A percentile compares a stretch with the other conserved stretches of the same genome.
Evolutionary conservation across 2,888 invertebrate genomes (phyloP).

Genomic region (Erebia palarica): DNA sequence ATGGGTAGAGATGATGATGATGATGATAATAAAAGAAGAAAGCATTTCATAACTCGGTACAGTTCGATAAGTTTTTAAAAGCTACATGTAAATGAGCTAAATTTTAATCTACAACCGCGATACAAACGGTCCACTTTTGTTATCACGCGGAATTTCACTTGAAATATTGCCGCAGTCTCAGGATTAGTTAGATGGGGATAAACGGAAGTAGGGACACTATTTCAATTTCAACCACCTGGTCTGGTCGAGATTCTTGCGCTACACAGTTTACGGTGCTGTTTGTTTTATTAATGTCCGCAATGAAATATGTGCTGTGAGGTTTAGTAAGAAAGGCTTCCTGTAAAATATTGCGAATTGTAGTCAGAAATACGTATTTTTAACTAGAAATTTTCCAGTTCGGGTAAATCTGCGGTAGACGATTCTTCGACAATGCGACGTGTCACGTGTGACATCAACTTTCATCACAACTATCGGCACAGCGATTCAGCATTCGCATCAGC

Average conservation of each 20-base stretch:
- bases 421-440: too few relatives aligned
- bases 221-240: constrained; percentile 49
- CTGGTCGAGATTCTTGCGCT: constrained; percentile 37
- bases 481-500: too few relatives aligned
- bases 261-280: constrained; percentile 16
- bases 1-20: too few relatives aligned
- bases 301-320: constrained; percentile 18
- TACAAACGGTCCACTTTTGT: constrained; percentile 39
- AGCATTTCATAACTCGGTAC: neutral
- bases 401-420: too few relatives aligned
- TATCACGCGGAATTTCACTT: constrained; percentile 54
- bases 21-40: neutral
- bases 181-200: constrained; percentile 55
- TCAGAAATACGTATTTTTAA: too few relatives aligned
- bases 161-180: constrained; percentile 53
- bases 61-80: constrained; percentile 11
- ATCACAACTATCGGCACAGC: too few relatives aligned
- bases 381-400: too few relatives aligned
- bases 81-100: constrained; percentile 11
- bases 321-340: constrained; percentile 2
- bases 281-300: constrained; percentile 20
- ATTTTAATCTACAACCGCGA: constrained; percentile 20
- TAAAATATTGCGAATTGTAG: neutral
- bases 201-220: constrained; percentile 47
- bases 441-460: too few relatives aligned